Evolutionary conservation across 2,888 invertebrate species (phyloP), one percentile per base, ranked within the genome.

Genomic region (Spilarctia lutea): DNA sequence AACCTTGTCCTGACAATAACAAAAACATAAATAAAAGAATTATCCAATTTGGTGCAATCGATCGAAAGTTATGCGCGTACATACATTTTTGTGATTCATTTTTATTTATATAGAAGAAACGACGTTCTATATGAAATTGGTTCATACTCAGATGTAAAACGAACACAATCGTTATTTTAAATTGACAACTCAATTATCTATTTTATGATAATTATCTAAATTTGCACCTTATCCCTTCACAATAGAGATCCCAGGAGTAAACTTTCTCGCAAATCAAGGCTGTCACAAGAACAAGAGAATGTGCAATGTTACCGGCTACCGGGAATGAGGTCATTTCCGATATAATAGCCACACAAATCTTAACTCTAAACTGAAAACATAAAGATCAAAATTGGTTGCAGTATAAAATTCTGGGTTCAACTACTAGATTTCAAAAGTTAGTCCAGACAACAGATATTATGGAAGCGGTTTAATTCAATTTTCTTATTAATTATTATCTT

Each of bases 241-340:
- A 70, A 72, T 84, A 85, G 79, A 78, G 68, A 68, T 68, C 77
- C 75, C 68, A 76, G 65, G 78, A 80, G 79, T 73, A 75, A 70
- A 81, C 85, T 84, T 81, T 85, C 80, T 79, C 75, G 77, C 60
- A 78, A 80, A 85, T 79, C 79, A 85, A 84, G 81, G 81, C 79
- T 83, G 85, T 81, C 81, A 85, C 79, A 83, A 81, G 84, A 85
- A 86, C 84, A 85, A 86, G 86, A 86, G 83, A 84, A 89, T 88
- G 85, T 86, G 85, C 85, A 88, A 87, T 83, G 78, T n/a, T 82
- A 73, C 75, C 71, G 77, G 79, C 82, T 81, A 78, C 74, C 75
- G 77, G 83, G 88, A 90, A 90, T 90, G 90, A 89, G 91, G 90
- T 89, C 91, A 89, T 81, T 88, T 90, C 90, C 89, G 90, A 89